Base-by-base conservation (phyloP, 2,113 vertebrate species). In the Sciurus niger region DNA sequence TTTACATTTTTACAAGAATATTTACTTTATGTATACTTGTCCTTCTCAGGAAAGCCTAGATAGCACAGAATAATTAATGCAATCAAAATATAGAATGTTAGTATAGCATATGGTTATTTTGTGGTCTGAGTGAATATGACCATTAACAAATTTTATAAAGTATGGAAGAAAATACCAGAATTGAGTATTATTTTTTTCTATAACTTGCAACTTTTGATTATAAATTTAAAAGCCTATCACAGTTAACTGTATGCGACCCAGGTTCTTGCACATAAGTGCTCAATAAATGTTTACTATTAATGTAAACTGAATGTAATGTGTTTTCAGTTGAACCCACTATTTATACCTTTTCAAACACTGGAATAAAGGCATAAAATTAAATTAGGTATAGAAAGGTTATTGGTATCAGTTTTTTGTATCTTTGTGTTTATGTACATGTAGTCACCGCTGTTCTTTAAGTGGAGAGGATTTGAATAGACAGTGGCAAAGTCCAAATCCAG, bases 381-480 rank as follows among this genome's bases (percentile, higher is more conserved):
- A 58, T 92, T 65, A 65, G 51, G 10, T 77, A 6, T 46, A 3
- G 80, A 87, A 76, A 40, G 48, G 12, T 93, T 90, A 68, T 83
- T 90, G 84, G 74, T 70, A 60, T n/a, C n/a, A 86, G 13, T 83
- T 2, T 96, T 92, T 79, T 79, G 25, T 95, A 0, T 86, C 14
- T 88, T 78, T 95, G n/a, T 96, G 48, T 87, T 92, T 82, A 3
- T 53, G 0, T 80, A 20, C 84, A 13, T 95, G 6, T 95, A 99
- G 99, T 98, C 99, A 99, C 97, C 99, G 99, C 92, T 99, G 99
- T 98, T 99, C 99, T 98, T 98, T 99, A 98, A 99, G 99, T 98
- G 99, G 99, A 96, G 99, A 99, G 98, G 99, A 99, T 98, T 99
- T 99, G 98, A 99, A 99, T 98, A 99, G 99, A 91, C 99, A 99